Evolutionary conservation across 2,113 vertebrate genomes (phyloP).

Genomic region (Anolis carolinensis): DNA sequence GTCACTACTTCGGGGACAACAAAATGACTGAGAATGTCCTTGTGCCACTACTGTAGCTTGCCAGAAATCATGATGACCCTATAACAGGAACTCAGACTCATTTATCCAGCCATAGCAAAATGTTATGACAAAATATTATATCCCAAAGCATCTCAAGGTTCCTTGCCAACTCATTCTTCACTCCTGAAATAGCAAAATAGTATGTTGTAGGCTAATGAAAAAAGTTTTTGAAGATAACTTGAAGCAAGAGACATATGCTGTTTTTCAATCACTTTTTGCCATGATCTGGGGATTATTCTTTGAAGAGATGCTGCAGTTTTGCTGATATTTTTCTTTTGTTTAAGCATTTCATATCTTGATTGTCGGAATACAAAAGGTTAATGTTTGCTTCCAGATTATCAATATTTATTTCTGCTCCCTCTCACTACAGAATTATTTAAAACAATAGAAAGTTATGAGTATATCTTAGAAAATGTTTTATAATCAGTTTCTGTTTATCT

Average conservation of each 20-base stretch:
- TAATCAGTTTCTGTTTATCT: constrained; percentile 26
- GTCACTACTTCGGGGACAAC: neutral
- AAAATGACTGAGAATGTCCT: neutral
- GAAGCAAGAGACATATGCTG: neutral
- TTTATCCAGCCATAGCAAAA: neutral
- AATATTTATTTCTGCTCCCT: neutral
- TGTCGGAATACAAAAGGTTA: neutral
- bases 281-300: neutral
- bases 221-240: neutral
- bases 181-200: neutral
- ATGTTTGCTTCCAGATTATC: neutral
- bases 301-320: neutral
- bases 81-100: neutral
- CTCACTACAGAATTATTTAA: neutral
- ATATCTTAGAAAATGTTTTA: neutral
- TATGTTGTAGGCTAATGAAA: too few species aligned
- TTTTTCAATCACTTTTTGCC: neutral
- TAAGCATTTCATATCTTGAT: neutral
- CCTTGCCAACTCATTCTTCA: neutral
- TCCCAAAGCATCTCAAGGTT: neutral
- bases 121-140: neutral
- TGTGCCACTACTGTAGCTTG: neutral
- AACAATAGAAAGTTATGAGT: neutral
- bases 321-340: neutral
- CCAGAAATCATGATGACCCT: neutral